A percentile compares a stretch with the other conserved stretches of the same genome.
Evolutionary conservation across 1,140 invertebrate genomes (phyloP).

Genomic region (Cyclina sinensis): DNA sequence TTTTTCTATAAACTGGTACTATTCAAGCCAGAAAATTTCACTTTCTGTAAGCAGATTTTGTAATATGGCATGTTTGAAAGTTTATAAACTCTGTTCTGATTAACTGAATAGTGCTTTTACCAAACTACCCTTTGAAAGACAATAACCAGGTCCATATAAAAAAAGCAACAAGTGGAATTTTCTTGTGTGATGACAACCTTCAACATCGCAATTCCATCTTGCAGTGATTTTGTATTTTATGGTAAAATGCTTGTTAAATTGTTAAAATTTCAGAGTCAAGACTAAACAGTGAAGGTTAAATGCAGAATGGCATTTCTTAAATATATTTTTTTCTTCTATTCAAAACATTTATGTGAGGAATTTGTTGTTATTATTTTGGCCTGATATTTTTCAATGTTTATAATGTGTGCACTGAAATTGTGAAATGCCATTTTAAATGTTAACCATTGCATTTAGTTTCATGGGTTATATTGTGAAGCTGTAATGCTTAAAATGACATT

Average conservation of each 20-base stretch:
- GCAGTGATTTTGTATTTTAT: constrained; percentile 6
- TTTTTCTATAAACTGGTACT: not conserved
- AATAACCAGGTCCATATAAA: too few species aligned
- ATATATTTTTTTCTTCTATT: not conserved
- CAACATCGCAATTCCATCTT: not conserved
- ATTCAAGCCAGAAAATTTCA: not conserved
- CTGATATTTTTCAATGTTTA: too few species aligned
- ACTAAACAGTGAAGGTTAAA: constrained; percentile 18
- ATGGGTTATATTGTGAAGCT: not conserved
- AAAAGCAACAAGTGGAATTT: not conserved
- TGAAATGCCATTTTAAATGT: constrained; percentile 16
- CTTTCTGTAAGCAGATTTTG: too few species aligned
- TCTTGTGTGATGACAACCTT: not conserved
- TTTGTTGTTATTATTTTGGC: too few species aligned
- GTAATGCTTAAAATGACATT: not conserved
- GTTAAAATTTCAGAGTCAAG: constrained; percentile 31
- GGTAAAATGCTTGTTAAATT: constrained; percentile 3
- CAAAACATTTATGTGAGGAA: too few species aligned
- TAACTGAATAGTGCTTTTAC: too few species aligned
- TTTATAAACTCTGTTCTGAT: too few species aligned
- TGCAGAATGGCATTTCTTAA: not conserved
- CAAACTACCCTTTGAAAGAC: too few species aligned
- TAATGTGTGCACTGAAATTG: too few species aligned
- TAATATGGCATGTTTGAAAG: too few species aligned
- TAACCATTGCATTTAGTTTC: constrained; percentile 1